Conservation (phyloP, 2,797 vertebrate species). For the Cuniculus paca region DNA sequence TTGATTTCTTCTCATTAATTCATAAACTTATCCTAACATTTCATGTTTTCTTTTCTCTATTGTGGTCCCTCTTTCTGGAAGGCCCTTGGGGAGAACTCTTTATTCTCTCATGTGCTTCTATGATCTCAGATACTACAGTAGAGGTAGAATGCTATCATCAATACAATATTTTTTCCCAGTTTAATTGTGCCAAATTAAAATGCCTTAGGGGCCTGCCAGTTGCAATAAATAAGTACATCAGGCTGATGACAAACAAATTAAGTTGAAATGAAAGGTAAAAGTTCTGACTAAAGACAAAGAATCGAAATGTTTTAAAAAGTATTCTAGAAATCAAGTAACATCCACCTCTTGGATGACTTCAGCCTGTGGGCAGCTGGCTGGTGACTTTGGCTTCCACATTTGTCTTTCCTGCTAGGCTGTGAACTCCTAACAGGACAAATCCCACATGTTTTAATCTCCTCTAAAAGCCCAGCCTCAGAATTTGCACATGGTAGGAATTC, state of each 20-base stretch:
- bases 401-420: neutral
- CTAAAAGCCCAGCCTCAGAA: neutral
- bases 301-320: slow-evolving; percentile 12
- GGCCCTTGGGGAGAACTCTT: neutral
- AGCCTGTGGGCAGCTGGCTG: neutral
- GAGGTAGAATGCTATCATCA: neutral
- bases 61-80: neutral
- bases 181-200: slow-evolving; percentile 16
- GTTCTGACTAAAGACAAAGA: slow-evolving; percentile 22
- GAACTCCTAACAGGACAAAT: neutral
- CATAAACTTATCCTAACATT: neutral
- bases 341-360: neutral
- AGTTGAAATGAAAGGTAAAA: neutral
- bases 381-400: neutral
- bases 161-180: neutral
- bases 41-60: neutral
- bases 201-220: neutral
- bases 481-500: neutral
- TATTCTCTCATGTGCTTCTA: neutral
- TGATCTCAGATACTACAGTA: neutral
- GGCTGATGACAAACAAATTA: neutral
- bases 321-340: neutral
- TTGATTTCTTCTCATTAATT: neutral
- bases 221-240: neutral
- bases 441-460: neutral